Evolutionary conservation across 1,140 invertebrate species (phyloP), one percentile per base, ranked within the genome.

Genomic region (Pemphigus obesinymphae): DNA sequence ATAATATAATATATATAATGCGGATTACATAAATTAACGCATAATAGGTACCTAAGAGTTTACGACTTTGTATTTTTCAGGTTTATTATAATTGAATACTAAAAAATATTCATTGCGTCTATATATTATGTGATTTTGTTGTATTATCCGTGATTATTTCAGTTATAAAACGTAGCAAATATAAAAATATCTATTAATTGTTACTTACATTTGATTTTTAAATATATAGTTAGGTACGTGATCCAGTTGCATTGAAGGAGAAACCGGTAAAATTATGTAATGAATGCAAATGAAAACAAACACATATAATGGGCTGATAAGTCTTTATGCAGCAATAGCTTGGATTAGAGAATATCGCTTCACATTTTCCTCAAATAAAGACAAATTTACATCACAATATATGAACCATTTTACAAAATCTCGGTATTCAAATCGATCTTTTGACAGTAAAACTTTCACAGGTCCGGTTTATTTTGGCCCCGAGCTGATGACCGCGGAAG

Each of bases 391-490:
- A 78, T 55, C 20, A 80, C 34, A 61, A 80, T 61, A 45, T 43
- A 31, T 40, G 37, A 29, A 43, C 37, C 10, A 45, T 58, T 63
- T 61, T 63, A 80, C 55, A 61, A 80, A 80, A 40, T 63, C 20
- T 63, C 0, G 6, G 76, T 63, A 80, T 80, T 31, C 23, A 80
- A 80, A 80, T 80, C 55, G 43, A 43, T 80, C n/a, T 53, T 26
- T 45, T 63, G 31, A 80, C 40, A 45, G 37, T 40, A 61, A 58
- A 45, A 80, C 76, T 80, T 80, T 80, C 76, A 80, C 76, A 43
- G 15, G 37, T 80, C 50, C 76, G 55, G 75, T 78, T 80, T 37
- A 53, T 26, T 63, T 61, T 61, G 55, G 53, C 76, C 23, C 55
- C 15, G 20, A 45, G 53, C 76, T 10, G 37, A 63, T 61, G 23